These are phyloP conservation scores for Ophthalmolycus amberensis DNA, from an alignment of 2,113 vertebrate genomes.

Conservation along the genomic window DNA sequence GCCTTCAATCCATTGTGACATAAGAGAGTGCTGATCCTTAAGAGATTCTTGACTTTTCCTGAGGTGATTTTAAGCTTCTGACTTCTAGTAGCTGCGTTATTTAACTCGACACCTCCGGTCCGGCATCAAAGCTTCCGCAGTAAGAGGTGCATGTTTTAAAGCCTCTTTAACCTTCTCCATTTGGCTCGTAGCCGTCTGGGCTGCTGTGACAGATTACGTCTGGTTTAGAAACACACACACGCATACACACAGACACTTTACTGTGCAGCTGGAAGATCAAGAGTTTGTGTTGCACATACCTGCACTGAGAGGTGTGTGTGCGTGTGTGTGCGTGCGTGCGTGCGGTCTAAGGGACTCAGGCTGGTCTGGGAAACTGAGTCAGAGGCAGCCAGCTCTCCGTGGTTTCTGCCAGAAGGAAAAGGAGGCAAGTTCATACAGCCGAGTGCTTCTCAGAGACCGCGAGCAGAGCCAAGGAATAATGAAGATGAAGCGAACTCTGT, in stretches of 20 bases:
- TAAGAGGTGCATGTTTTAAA: constrained; percentile 59
- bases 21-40: constrained; percentile 17
- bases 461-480: constrained; percentile 27
- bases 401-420: constrained; percentile 30
- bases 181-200: constrained; percentile 56
- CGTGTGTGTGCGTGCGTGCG: constrained; percentile 30
- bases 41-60: constrained; percentile 21
- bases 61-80: constrained; percentile 8
- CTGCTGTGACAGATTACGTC: constrained; percentile 56
- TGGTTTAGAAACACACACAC: constrained; percentile 30
- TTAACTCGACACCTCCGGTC: constrained; percentile 42
- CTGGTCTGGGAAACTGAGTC: constrained; percentile 52
- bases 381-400: constrained; percentile 48
- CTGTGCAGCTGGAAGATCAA: constrained; percentile 55
- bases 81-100: constrained; percentile 6
- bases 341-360: constrained; percentile 62
- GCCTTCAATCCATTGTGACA: constrained; percentile 17
- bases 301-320: constrained; percentile 43
- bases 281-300: constrained; percentile 59
- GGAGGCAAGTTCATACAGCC: constrained; percentile 14
- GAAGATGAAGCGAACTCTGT: constrained; percentile 47
- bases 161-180: constrained; percentile 54
- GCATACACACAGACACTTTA: neutral
- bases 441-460: constrained; percentile 23
- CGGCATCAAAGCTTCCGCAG: constrained; percentile 57